These are phyloP conservation scores for Dicycla oo DNA, from an alignment of 2,888 invertebrate species.

Conservation along the genomic window DNA sequence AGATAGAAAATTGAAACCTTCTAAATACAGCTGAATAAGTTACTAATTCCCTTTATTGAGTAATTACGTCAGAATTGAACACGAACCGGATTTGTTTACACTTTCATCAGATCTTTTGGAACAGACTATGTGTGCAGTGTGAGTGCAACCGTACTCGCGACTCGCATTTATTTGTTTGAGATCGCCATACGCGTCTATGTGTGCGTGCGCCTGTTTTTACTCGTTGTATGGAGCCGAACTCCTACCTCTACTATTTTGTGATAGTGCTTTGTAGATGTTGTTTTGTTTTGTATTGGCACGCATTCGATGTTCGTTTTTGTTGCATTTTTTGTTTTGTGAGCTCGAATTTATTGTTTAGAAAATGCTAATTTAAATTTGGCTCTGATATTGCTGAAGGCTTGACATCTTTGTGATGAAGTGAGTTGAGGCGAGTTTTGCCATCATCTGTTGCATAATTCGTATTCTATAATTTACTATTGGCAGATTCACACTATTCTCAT, in stretches of 20 bases:
- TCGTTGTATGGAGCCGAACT: not conserved
- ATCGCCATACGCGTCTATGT: not conserved
- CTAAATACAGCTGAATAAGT: not conserved
- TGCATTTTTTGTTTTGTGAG: conserved; percentile 26
- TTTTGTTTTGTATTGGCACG: conserved; percentile 30
- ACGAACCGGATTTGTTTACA: not conserved
- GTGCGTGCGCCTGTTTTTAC: not conserved
- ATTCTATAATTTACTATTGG: not conserved
- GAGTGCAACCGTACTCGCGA: not conserved
- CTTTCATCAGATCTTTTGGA: not conserved
- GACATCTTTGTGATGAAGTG: not conserved
- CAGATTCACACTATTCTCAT: not conserved
- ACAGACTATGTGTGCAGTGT: not conserved
- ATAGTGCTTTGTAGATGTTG: conserved; percentile 2
- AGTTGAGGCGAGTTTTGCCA: not conserved
- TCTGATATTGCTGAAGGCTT: not conserved
- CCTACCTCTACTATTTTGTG: not conserved
- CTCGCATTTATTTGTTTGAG: not conserved
- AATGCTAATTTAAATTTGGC: not conserved
- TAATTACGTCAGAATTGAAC: too few species aligned
- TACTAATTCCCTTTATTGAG: not conserved
- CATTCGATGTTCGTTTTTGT: conserved; percentile 27
- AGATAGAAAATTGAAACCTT: not conserved
- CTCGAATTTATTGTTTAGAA: conserved; percentile 16
- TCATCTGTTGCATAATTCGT: not conserved